phyloP scores from a whole-genome alignment of 2,888 invertebrate genomes.

The Poecilobothrus nobilitatus region DNA sequence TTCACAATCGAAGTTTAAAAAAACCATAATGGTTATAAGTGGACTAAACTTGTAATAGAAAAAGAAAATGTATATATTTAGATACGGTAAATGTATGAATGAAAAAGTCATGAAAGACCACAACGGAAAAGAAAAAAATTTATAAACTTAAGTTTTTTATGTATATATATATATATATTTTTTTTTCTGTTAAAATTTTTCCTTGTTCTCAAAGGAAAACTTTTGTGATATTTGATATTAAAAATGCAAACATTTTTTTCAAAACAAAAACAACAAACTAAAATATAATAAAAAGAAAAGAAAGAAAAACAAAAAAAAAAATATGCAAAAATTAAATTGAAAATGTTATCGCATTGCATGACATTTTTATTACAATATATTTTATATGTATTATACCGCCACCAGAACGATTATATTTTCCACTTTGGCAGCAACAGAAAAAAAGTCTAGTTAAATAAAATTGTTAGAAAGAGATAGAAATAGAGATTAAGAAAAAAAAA shows the following conservation, averaged over 20 bases:
- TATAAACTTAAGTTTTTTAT: background rate
- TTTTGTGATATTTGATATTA: conserved; percentile 3
- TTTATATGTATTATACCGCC: too few species aligned
- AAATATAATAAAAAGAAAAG: too few species aligned
- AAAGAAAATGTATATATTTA: background rate
- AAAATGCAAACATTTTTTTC: background rate
- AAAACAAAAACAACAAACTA: too few species aligned
- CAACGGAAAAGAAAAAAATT: background rate
- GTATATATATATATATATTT: too few species aligned
- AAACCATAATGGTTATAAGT: too few species aligned
- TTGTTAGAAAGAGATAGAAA: too few species aligned
- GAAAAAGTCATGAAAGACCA: background rate
- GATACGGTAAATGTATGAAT: too few species aligned
- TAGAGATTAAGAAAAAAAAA: too few species aligned
- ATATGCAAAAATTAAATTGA: conserved; percentile 5
- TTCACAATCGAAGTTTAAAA: too few species aligned
- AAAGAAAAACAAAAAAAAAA: background rate
- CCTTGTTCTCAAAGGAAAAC: background rate
- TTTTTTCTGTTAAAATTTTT: background rate
- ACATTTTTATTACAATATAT: background rate
- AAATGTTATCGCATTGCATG: conserved; percentile 5
- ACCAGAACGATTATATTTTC: too few species aligned
- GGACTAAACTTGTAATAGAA: background rate
- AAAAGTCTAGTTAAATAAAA: too few species aligned
- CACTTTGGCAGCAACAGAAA: too few species aligned